phyloP scores from a whole-genome alignment of 2,888 invertebrate genomes.

The Spodoptera exigua region DNA sequence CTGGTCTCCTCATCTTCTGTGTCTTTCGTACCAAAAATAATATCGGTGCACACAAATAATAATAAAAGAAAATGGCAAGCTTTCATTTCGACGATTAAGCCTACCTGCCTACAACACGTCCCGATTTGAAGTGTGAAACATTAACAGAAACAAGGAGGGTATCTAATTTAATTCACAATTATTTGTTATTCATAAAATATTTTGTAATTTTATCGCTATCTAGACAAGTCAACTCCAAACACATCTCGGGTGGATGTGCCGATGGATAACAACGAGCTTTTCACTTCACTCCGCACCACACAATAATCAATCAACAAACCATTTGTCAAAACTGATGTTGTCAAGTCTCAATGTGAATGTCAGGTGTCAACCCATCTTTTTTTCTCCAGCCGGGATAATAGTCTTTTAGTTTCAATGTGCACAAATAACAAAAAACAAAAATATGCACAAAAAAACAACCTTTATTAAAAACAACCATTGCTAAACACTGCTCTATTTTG shows the following conservation, averaged over 20 bases:
- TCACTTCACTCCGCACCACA: conserved; percentile 1
- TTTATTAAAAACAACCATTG: too few species aligned
- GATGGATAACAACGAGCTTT: too few species aligned
- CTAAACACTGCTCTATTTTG: too few species aligned
- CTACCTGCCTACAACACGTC: conserved; percentile 68
- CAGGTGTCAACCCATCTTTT: conserved; percentile 20
- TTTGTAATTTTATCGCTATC: conserved; percentile 18
- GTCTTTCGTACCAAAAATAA: conserved; percentile 76
- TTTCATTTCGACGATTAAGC: conserved; percentile 73
- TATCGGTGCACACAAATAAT: conserved; percentile 75
- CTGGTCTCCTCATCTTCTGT: conserved; percentile 77
- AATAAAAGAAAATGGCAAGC: conserved; percentile 73
- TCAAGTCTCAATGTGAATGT: conserved; percentile 29
- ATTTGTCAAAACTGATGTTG: conserved; percentile 9
- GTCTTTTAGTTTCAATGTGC: conserved; percentile 3
- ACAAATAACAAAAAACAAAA: too few species aligned
- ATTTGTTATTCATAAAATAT: conserved; percentile 21
- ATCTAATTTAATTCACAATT: conserved; percentile 30
- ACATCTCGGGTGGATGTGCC: conserved; percentile 1
- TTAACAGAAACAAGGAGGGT: conserved; percentile 25
- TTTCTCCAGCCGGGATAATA: neutral
- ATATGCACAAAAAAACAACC: too few species aligned
- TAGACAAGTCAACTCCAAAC: conserved; percentile 3
- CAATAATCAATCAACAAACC: conserved; percentile 47
- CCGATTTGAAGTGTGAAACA: conserved; percentile 39